Evolutionary conservation across 2,888 invertebrate species (phyloP), one percentile per base, ranked within the genome.

Genomic region (Zele albiditarsus): DNA sequence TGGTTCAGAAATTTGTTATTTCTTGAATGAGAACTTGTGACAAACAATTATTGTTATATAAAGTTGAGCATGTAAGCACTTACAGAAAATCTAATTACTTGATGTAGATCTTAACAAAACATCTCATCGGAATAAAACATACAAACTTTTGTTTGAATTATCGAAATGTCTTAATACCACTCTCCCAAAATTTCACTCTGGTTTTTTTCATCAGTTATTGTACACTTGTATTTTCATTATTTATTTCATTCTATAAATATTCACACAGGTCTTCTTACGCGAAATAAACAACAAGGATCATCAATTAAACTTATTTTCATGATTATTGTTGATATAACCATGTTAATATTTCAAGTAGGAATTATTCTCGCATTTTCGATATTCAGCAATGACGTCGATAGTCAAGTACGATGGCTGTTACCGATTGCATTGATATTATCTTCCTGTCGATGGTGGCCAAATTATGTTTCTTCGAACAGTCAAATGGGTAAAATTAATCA

Each of bases 401-500:
- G 62, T 12, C 53, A 63, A n/a, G 67, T 80, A 5, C 27, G 93
- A 12, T 94, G 94, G 92, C 86, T 92, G 16, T 82, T 94, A 77
- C 93, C 94, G 0, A 80, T 93, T 3, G 92, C 94, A 3, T 90
- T 94, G 69, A 81, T 94, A 38, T 90, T 95, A 31, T 91, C 94
- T 72, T 96, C 96, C 0, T 90, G 93, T 63, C 94, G 94, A 27
- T 97, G 96, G 95, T 96, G 96, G 96, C 94, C 95, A 86, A 96
- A 96, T 88, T 96, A 92, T 86, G 91, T 94, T 5, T 91, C 92
- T 27, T 84, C 87, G 78, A 82, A 87, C 65, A 89, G 89, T 67
- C 79, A 78, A 58, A 85, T 87, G 8, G 80, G 86, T 87, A 82
- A 77, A 79, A 79, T 68, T 5, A 12, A 33, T 73, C 46, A 28